phyloP scores from a whole-genome alignment of 2,888 invertebrate species.

The Pristionchus mayeri region DNA sequence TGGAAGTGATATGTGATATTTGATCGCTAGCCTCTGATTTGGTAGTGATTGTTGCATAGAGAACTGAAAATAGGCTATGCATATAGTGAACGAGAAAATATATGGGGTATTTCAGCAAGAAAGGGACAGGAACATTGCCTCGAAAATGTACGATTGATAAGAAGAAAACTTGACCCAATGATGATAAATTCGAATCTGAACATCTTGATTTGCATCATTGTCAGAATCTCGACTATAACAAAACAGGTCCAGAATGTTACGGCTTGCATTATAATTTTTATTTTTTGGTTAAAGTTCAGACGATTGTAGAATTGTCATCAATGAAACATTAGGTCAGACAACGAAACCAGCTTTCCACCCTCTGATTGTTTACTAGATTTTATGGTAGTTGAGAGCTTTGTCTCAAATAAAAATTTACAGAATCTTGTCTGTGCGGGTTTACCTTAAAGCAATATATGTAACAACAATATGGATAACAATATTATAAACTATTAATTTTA shows the following conservation, averaged over 20 bases:
- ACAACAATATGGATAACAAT: not conserved
- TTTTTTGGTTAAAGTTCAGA: too few relatives aligned
- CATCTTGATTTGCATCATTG: too few relatives aligned
- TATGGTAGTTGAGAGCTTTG: not conserved
- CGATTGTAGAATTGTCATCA: too few relatives aligned
- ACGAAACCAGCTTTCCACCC: too few relatives aligned
- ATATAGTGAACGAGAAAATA: not conserved
- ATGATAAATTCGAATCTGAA: too few relatives aligned
- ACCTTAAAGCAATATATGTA: not conserved
- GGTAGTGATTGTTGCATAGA: not conserved
- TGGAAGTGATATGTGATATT: not conserved
- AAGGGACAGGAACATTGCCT: too few relatives aligned
- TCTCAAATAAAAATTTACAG: not conserved
- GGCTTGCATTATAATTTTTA: too few relatives aligned
- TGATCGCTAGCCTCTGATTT: not conserved
- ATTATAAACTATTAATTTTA: not conserved
- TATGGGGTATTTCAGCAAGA: too few relatives aligned
- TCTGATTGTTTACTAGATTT: too few relatives aligned
- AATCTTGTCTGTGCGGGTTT: not conserved
- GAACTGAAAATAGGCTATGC: not conserved
- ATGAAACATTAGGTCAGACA: too few relatives aligned
- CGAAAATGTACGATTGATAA: not conserved
- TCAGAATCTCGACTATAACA: too few relatives aligned
- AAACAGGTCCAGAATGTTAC: too few relatives aligned
- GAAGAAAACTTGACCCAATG: not conserved